Percentiles rank a stretch among this genome's conserved stretches.
These are phyloP conservation scores for Apamea monoglypha DNA, from an alignment of 2,888 invertebrate genomes.

Conservation along the genomic window DNA sequence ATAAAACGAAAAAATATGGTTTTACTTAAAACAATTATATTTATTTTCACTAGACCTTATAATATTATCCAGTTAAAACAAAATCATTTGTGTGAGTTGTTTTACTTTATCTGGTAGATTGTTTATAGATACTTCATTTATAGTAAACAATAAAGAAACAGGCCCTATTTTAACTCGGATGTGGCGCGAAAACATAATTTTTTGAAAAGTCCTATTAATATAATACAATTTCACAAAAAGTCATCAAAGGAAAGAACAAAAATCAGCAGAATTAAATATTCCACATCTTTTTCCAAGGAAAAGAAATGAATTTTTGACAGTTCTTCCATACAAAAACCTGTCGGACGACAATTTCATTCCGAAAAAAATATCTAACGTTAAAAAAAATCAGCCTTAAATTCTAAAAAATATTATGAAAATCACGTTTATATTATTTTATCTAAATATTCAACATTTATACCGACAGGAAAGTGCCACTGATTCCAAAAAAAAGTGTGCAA, in stretches of 20 bases:
- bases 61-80: background rate
- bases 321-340: too few relatives aligned
- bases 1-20: constrained; percentile 11
- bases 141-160: too few relatives aligned
- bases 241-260: background rate
- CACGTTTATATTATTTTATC: background rate
- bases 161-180: too few relatives aligned
- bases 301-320: too few relatives aligned
- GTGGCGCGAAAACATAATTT: too few relatives aligned
- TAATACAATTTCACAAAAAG: background rate
- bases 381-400: background rate
- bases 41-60: background rate
- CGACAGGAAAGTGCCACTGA: background rate
- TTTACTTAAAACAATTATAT: constrained; percentile 29
- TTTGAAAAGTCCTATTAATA: too few relatives aligned
- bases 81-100: background rate
- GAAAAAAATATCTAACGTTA: too few relatives aligned
- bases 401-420: background rate
- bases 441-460: too few relatives aligned
- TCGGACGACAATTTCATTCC: too few relatives aligned
- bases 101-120: background rate
- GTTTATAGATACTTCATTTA: too few relatives aligned
- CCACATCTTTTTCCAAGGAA: too few relatives aligned
- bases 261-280: too few relatives aligned
- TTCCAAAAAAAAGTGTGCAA: background rate